These are phyloP conservation scores for Hoplodrina blanda DNA, from an alignment of 2,888 invertebrate species.

Conservation along the genomic window DNA sequence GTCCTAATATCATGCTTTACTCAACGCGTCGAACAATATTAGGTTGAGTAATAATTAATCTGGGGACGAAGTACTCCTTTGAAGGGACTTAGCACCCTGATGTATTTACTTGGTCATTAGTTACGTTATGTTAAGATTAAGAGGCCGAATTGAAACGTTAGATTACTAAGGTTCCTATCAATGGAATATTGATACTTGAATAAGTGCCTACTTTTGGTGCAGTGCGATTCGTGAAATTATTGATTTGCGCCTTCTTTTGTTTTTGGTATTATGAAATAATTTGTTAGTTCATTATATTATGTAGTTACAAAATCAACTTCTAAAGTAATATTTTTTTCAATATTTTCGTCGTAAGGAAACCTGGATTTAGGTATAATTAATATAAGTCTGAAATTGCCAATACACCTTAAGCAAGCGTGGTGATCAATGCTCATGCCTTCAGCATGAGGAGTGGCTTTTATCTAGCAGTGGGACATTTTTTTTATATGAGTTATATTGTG, in stretches of 20 bases:
- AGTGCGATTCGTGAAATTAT: background rate
- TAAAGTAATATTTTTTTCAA: too few relatives aligned
- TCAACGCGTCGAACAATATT: constrained; percentile 49
- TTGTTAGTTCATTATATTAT: background rate
- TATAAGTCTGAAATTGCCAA: too few relatives aligned
- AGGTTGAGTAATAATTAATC: constrained; percentile 54
- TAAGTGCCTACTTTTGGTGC: background rate
- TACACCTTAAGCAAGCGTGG: too few relatives aligned
- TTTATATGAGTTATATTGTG: too few relatives aligned
- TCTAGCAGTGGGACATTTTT: too few relatives aligned
- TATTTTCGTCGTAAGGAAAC: too few relatives aligned
- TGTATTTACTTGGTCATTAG: constrained; percentile 50
- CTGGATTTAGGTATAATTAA: too few relatives aligned
- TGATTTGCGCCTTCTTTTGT: background rate
- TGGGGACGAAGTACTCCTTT: constrained; percentile 39
- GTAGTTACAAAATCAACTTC: too few relatives aligned
- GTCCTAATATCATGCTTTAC: constrained; percentile 37
- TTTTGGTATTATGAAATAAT: background rate
- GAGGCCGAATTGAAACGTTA: constrained; percentile 31
- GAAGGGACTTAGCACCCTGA: constrained; percentile 38
- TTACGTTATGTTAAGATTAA: constrained; percentile 39
- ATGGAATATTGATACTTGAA: background rate
- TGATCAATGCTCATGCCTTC: too few relatives aligned
- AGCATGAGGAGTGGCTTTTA: too few relatives aligned
- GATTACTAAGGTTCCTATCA: constrained; percentile 24